Evolutionary conservation across 2,888 invertebrate species (phyloP).

Genomic region (Spodoptera littoralis): DNA sequence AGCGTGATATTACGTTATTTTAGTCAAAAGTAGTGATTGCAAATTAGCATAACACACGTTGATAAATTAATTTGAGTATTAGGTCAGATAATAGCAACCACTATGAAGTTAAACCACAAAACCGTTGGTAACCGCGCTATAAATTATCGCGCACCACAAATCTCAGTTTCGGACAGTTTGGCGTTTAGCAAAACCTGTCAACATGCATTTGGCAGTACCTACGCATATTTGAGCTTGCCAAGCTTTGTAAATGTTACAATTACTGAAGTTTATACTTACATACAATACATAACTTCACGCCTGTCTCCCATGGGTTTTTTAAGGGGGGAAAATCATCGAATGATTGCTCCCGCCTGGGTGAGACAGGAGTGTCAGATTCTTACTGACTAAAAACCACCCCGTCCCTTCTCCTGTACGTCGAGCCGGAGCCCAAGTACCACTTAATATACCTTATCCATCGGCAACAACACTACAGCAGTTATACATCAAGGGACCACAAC

Average conservation of each 20-base stretch:
- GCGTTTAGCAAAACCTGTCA: constrained; percentile 43
- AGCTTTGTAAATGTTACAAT: constrained; percentile 5
- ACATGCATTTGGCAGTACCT: constrained; percentile 48
- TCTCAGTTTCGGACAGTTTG: constrained; percentile 37
- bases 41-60: background rate
- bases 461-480: constrained; percentile 25
- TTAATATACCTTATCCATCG: constrained; percentile 23
- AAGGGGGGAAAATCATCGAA: too few relatives aligned
- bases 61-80: background rate
- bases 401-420: too few relatives aligned
- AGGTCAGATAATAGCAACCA: constrained; percentile 9
- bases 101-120: constrained; percentile 1
- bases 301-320: too few relatives aligned
- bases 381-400: too few relatives aligned
- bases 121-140: constrained; percentile 7
- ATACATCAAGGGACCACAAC: constrained; percentile 54
- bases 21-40: too few relatives aligned
- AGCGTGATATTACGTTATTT: too few relatives aligned
- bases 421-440: constrained; percentile 10
- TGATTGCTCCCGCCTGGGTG: too few relatives aligned
- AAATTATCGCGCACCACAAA: constrained; percentile 35
- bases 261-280: too few relatives aligned
- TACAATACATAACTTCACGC: too few relatives aligned
- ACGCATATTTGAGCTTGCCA: constrained; percentile 39
- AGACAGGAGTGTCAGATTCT: too few relatives aligned